phyloP scores from a whole-genome alignment of 2,888 invertebrate genomes.

The Ecdyonurus torrentis region DNA sequence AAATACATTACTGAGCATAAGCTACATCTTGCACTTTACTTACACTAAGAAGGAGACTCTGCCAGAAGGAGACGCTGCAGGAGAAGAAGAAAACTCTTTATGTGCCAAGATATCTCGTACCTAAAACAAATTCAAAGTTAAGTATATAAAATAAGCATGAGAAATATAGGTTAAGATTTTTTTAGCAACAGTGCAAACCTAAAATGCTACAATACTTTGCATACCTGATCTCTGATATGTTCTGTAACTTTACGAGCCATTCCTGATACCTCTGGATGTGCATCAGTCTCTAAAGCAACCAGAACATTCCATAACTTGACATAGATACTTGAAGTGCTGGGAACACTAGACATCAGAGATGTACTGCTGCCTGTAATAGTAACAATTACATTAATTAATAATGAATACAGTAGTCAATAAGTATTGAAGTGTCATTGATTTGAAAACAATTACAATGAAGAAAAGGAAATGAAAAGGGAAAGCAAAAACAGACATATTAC shows the following conservation, averaged over 20 bases:
- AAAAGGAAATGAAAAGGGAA: no score
- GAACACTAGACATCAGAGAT: slow-evolving; percentile 5
- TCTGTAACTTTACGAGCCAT: slow-evolving; percentile 65
- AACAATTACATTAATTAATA: no score
- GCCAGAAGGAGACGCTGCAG: slow-evolving; percentile 41
- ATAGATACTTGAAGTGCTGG: slow-evolving; percentile 52
- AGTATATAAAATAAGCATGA: no score
- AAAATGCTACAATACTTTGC: slow-evolving; percentile 5
- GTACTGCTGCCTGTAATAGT: slow-evolving; percentile 24
- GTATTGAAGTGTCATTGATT: no score
- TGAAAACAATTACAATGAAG: no score
- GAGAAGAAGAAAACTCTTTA: slow-evolving; percentile 31
- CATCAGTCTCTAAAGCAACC: slow-evolving; percentile 63
- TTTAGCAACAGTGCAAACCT: not conserved
- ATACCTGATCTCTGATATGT: slow-evolving; percentile 57
- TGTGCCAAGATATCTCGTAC: slow-evolving; percentile 27
- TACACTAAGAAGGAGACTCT: slow-evolving; percentile 32
- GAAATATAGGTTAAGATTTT: no score
- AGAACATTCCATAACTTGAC: slow-evolving; percentile 79
- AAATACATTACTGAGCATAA: not conserved
- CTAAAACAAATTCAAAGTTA: slow-evolving; percentile 17
- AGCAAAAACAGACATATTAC: no score
- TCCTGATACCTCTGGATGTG: slow-evolving; percentile 63
- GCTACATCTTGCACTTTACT: slow-evolving; percentile 11
- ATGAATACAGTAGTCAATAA: no score